Evolutionary conservation across 2,888 invertebrate genomes (phyloP).

Genomic region (Sycophila texana): DNA sequence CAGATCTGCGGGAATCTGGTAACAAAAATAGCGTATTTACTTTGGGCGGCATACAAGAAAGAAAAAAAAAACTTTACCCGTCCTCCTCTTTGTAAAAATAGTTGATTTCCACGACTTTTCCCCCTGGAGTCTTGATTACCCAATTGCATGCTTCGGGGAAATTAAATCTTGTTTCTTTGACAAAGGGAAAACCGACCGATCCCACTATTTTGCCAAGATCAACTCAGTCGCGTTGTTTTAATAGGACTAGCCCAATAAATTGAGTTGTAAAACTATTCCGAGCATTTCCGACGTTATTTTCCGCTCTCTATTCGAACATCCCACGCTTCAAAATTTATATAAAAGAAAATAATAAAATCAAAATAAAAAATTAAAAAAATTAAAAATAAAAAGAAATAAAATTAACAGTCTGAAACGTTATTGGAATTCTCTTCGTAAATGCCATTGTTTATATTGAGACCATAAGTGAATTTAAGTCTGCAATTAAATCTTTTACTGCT

Average conservation of each 20-base stretch:
- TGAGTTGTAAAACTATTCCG: conserved; percentile 29
- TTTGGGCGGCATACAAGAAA: not conserved
- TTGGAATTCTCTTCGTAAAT: too few relatives aligned
- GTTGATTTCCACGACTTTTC: conserved; percentile 16
- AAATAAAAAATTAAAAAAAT: too few relatives aligned
- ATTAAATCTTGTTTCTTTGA: not conserved
- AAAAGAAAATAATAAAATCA: not conserved
- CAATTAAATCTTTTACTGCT: too few relatives aligned
- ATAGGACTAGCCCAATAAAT: conserved; percentile 15
- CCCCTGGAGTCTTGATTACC: conserved; percentile 2
- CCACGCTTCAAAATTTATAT: not conserved
- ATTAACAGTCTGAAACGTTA: too few relatives aligned
- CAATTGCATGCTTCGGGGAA: conserved; percentile 29
- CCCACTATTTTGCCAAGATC: conserved; percentile 33
- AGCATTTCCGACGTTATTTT: conserved; percentile 10
- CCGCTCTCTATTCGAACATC: conserved; percentile 24
- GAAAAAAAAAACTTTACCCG: conserved; percentile 7
- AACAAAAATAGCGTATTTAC: conserved; percentile 11
- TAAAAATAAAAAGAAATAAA: too few relatives aligned
- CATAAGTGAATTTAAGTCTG: too few relatives aligned
- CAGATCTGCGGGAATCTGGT: not conserved
- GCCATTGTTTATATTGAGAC: too few relatives aligned
- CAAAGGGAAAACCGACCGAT: not conserved
- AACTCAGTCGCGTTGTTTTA: conserved; percentile 30
- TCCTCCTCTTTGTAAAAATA: conserved; percentile 18